These are phyloP conservation scores for Pitangus sulphuratus DNA, from an alignment of 2,797 vertebrate species.

Conservation along the genomic window DNA sequence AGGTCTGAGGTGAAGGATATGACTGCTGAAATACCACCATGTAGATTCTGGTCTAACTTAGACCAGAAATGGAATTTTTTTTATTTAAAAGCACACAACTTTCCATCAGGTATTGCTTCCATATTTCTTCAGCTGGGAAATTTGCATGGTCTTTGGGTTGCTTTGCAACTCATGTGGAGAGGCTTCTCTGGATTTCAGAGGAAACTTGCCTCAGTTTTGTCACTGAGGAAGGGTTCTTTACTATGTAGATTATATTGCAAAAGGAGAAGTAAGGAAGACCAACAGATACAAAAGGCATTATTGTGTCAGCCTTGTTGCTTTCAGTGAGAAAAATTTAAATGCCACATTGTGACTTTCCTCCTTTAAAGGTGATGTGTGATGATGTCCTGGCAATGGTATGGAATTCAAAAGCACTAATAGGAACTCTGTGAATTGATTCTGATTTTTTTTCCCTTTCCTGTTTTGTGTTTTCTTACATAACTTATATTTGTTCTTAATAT, in stretches of 20 bases:
- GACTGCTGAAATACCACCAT: accelerated
- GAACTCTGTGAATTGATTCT: not conserved
- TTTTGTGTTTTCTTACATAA: not conserved
- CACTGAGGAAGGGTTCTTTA: not conserved
- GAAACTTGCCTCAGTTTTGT: not conserved
- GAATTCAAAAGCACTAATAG: not conserved
- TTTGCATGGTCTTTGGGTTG: not conserved
- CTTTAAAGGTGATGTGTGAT: not conserved
- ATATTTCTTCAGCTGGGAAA: not conserved
- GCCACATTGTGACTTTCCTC: not conserved
- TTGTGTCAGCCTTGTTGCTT: not conserved
- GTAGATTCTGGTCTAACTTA: not conserved
- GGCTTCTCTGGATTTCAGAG: not conserved
- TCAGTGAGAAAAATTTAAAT: not conserved
- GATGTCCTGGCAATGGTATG: not conserved
- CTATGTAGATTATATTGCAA: not conserved
- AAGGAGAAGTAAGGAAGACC: not conserved
- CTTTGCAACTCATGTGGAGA: not conserved
- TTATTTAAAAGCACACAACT: not conserved
- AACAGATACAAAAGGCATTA: not conserved
- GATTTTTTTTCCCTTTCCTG: not conserved
- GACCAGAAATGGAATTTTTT: not conserved
- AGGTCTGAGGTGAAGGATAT: not conserved
- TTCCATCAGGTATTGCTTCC: not conserved
- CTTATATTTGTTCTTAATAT: not conserved